These are phyloP conservation scores for Leptopilina syphax DNA, from an alignment of 2,888 invertebrate species.

Conservation along the genomic window DNA sequence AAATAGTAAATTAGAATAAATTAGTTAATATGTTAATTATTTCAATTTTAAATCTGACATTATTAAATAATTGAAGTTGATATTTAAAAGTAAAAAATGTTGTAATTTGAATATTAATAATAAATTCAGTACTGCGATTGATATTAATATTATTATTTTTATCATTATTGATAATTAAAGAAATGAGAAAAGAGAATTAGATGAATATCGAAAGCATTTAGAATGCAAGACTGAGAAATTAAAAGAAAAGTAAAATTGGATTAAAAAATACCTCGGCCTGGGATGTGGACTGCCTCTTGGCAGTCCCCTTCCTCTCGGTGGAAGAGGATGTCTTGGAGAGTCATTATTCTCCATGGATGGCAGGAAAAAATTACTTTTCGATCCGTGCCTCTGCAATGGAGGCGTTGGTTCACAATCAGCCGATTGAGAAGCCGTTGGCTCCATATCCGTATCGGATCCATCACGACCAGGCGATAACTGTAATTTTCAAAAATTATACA, in stretches of 20 bases:
- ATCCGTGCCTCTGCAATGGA: slow-evolving; percentile 89
- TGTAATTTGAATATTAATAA: too few relatives aligned
- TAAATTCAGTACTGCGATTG: too few relatives aligned
- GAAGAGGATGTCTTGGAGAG: slow-evolving; percentile 74
- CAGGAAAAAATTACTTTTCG: slow-evolving; percentile 91
- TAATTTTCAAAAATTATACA: slow-evolving; percentile 44
- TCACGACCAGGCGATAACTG: slow-evolving; percentile 91
- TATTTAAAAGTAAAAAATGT: too few relatives aligned
- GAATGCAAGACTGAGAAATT: not conserved
- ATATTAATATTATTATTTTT: too few relatives aligned
- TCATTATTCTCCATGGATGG: slow-evolving; percentile 81
- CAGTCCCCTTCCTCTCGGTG: slow-evolving; percentile 76
- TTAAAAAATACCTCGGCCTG: slow-evolving; percentile 80
- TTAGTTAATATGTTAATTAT: too few relatives aligned
- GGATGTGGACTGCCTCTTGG: slow-evolving; percentile 90
- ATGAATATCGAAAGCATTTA: too few relatives aligned
- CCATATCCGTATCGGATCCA: slow-evolving; percentile 90
- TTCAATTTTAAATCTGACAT: too few relatives aligned
- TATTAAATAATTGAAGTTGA: too few relatives aligned
- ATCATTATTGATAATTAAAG: too few relatives aligned
- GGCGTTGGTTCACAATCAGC: slow-evolving; percentile 96
- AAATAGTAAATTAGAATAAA: too few relatives aligned
- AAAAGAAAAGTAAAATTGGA: slow-evolving; percentile 36
- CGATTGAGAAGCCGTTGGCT: slow-evolving; percentile 93
- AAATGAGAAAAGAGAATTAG: too few relatives aligned